Percentiles rank a stretch among this genome's conserved stretches.
Evolutionary conservation across 1,140 invertebrate species (phyloP).

Genomic region (Aleiodes sp.): DNA sequence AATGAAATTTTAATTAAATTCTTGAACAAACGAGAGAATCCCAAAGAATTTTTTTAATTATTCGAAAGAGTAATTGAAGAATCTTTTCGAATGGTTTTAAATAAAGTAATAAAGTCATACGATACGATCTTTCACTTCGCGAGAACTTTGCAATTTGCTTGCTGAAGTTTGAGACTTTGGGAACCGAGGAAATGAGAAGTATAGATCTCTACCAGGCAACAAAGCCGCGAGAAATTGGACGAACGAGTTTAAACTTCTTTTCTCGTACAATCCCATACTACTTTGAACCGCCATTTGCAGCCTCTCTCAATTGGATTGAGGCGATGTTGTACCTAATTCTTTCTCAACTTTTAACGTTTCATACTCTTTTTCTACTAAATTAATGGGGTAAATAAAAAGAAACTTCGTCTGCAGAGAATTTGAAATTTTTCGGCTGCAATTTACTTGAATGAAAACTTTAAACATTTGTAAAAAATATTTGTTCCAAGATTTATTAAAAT

Average conservation of each 20-base stretch:
- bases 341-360: background rate
- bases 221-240: background rate
- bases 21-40: no score
- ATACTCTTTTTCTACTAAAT: no score
- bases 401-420: no score
- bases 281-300: background rate
- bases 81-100: no score
- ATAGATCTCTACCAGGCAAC: background rate
- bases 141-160: conserved; percentile 10
- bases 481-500: no score
- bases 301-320: conserved; percentile 1
- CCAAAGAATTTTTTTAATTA: no score
- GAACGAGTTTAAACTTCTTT: conserved; percentile 10
- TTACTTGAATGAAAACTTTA: no score
- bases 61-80: no score
- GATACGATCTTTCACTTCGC: background rate
- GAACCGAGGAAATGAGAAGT: background rate
- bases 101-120: background rate
- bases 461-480: no score
- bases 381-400: no score
- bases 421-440: no score
- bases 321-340: conserved; percentile 3
- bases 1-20: no score
- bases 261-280: background rate
- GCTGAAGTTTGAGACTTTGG: background rate